phyloP scores from a whole-genome alignment of 1,140 invertebrate species.

The Drosophila teissieri region DNA sequence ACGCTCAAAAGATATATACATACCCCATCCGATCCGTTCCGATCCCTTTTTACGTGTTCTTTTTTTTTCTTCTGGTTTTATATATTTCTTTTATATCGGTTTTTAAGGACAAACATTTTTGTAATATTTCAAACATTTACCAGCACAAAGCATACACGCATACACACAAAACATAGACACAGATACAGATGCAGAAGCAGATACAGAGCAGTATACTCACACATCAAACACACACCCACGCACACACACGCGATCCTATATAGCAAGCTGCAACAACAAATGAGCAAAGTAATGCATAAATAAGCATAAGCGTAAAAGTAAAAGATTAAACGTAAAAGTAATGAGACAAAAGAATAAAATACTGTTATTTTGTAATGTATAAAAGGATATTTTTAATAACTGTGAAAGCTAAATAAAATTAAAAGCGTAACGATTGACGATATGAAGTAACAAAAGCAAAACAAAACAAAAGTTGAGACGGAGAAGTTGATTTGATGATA shows the following conservation, averaged over 20 bases:
- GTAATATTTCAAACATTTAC: slow-evolving; percentile 59
- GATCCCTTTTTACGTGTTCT: neutral
- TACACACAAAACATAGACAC: slow-evolving; percentile 43
- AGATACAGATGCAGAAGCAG: slow-evolving; percentile 4
- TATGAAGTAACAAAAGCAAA: slow-evolving; percentile 57
- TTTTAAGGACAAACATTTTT: slow-evolving; percentile 27
- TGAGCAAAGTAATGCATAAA: slow-evolving; percentile 76
- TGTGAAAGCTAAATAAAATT: slow-evolving; percentile 85
- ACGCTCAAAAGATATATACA: slow-evolving; percentile 15
- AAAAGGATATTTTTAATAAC: slow-evolving; percentile 85
- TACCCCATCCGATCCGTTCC: neutral
- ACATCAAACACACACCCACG: slow-evolving; percentile 47
- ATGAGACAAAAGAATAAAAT: slow-evolving; percentile 73
- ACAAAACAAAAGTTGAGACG: slow-evolving; percentile 30
- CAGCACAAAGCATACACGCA: slow-evolving; percentile 73
- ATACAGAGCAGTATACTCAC: slow-evolving; percentile 38
- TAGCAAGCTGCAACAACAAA: slow-evolving; percentile 77
- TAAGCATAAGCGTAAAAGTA: slow-evolving; percentile 70
- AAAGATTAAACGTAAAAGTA: slow-evolving; percentile 47
- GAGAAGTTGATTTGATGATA: slow-evolving; percentile 44
- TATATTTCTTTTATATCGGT: slow-evolving; percentile 18
- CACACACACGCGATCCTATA: slow-evolving; percentile 57
- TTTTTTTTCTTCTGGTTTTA: neutral
- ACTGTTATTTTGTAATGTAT: slow-evolving; percentile 85
- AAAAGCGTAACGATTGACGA: slow-evolving; percentile 74